These are phyloP conservation scores for Heliothis virescens DNA, from an alignment of 1,140 invertebrate genomes.

Conservation along the genomic window DNA sequence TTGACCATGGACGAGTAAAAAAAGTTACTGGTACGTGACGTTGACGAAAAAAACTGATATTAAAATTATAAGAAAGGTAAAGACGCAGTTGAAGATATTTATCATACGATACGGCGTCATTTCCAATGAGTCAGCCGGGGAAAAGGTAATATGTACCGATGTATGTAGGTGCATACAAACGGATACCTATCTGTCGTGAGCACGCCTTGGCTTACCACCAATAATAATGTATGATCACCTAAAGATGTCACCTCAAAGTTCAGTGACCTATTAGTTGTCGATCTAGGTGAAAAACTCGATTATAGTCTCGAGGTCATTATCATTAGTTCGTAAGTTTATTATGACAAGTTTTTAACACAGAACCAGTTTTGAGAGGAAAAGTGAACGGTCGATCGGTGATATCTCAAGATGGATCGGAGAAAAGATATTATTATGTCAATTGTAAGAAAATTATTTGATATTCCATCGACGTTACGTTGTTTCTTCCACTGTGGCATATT, in stretches of 20 bases:
- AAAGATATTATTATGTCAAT: neutral
- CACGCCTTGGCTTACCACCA: slow-evolving; percentile 12
- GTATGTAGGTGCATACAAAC: too few species aligned
- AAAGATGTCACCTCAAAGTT: neutral
- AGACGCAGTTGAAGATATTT: neutral
- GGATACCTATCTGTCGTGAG: neutral
- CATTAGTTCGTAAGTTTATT: neutral
- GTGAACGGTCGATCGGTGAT: neutral
- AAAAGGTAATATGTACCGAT: neutral
- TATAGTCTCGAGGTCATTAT: neutral
- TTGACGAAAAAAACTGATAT: too few species aligned
- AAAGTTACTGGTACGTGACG: too few species aligned
- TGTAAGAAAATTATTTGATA: neutral
- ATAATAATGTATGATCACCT: neutral
- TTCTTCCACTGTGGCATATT: too few species aligned
- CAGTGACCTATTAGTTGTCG: neutral
- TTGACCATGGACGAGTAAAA: too few species aligned
- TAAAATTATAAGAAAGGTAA: neutral
- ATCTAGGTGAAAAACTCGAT: slow-evolving; percentile 21
- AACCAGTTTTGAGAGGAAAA: slow-evolving; percentile 19
- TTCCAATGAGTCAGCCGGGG: neutral
- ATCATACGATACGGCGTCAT: neutral
- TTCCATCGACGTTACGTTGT: too few species aligned
- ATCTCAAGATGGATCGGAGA: neutral
- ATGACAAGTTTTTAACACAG: neutral